phyloP scores from a whole-genome alignment of 2,888 invertebrate species.

The Metellina segmentata region DNA sequence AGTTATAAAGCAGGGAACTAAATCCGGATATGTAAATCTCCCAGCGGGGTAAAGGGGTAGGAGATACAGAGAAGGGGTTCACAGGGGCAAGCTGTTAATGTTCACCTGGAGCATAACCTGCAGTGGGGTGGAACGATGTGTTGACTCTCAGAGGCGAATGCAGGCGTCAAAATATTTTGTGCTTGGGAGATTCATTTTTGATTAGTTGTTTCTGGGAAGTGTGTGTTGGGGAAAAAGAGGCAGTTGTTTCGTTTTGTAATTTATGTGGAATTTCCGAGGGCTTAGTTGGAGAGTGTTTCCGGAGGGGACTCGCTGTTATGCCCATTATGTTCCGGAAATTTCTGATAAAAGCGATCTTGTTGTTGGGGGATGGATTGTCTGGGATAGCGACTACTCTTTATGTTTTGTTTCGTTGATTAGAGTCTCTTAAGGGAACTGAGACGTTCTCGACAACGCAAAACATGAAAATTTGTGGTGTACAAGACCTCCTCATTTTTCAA shows the following conservation, averaged over 20 bases:
- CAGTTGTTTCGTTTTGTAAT: not conserved
- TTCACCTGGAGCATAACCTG: not conserved
- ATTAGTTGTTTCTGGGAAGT: conserved; percentile 12
- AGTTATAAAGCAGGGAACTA: conserved; percentile 40
- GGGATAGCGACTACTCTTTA: too few species aligned
- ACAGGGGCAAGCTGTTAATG: conserved; percentile 26
- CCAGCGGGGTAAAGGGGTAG: not conserved
- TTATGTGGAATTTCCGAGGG: not conserved
- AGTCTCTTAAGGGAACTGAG: too few species aligned
- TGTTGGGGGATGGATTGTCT: too few species aligned
- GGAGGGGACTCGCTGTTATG: not conserved
- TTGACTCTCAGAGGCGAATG: not conserved
- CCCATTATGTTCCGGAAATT: not conserved
- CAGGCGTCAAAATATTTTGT: conserved; percentile 16
- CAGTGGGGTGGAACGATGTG: not conserved
- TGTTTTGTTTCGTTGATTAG: too few species aligned
- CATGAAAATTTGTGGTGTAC: too few species aligned
- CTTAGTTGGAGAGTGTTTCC: not conserved
- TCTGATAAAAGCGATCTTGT: not conserved
- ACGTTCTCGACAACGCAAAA: too few species aligned
- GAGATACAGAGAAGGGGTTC: conserved; percentile 2
- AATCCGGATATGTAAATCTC: conserved; percentile 61
- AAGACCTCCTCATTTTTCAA: too few species aligned
- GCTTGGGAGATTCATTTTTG: conserved; percentile 27
- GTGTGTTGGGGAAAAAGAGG: not conserved